phyloP scores from a whole-genome alignment of 92 coral and sea anemone species.

The Chrysogorgia sp. region DNA sequence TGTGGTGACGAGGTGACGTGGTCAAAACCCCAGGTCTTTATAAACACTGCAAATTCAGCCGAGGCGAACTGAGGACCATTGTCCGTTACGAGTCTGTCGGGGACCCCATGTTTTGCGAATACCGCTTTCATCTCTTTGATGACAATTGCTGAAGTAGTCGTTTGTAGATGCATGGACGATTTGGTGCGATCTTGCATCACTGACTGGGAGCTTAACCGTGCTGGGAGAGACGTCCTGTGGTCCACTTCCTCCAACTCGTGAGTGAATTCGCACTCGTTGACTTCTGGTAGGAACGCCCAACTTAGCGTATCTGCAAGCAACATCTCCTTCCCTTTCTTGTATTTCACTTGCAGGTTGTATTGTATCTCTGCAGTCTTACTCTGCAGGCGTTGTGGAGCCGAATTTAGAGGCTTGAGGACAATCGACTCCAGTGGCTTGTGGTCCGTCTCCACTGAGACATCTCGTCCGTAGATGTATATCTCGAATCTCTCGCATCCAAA shows the following conservation, averaged over 20 bases:
- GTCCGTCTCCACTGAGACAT: slow-evolving; percentile 49
- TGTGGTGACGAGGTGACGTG: slow-evolving; percentile 53
- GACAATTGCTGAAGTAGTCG: slow-evolving; percentile 55
- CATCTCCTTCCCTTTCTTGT: slow-evolving; percentile 62
- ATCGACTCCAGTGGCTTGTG: slow-evolving; percentile 60
- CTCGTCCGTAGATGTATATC: slow-evolving; percentile 46
- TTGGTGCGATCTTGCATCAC: slow-evolving; percentile 51
- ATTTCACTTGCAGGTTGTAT: slow-evolving; percentile 31
- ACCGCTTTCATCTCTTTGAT: slow-evolving; percentile 28
- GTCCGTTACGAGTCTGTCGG: slow-evolving; percentile 50
- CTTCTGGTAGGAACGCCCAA: slow-evolving; percentile 58
- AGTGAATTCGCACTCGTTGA: slow-evolving; percentile 39
- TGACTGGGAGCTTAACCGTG: no score
- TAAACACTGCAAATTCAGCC: slow-evolving; percentile 32
- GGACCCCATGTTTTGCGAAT: slow-evolving; percentile 50
- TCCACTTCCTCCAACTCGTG: slow-evolving; percentile 46
- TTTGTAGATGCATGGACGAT: slow-evolving; percentile 45
- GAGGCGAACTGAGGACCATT: slow-evolving; percentile 56
- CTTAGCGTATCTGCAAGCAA: slow-evolving; percentile 64
- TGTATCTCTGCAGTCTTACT: slow-evolving; percentile 60
- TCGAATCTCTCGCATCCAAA: slow-evolving; percentile 52
- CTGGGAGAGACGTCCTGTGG: slow-evolving; percentile 47
- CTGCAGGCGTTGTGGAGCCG: slow-evolving; percentile 54
- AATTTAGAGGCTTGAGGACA: slow-evolving; percentile 42
- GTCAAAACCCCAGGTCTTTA: slow-evolving; percentile 40